Evolutionary conservation across 1,140 invertebrate genomes (phyloP).

Genomic region (Plectrocnemia conspersa): DNA sequence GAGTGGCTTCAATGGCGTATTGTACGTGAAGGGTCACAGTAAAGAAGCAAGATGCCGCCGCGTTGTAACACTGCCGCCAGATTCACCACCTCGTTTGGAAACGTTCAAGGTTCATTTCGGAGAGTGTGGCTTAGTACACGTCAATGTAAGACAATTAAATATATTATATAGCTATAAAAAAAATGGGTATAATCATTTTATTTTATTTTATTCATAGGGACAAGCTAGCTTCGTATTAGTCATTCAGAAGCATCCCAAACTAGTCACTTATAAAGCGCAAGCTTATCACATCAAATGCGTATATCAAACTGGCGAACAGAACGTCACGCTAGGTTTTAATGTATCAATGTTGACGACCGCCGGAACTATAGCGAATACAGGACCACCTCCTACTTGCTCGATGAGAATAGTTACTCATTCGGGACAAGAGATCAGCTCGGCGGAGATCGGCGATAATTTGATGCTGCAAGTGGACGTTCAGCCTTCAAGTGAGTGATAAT

Average conservation of each 20-base stretch:
- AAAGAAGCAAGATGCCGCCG: conserved; percentile 85
- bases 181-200: background rate
- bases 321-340: conserved; percentile 88
- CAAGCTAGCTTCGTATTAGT: conserved; percentile 88
- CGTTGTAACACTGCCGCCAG: conserved; percentile 66
- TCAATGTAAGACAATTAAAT: conserved; percentile 72
- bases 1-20: conserved; percentile 81
- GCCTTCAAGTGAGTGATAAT: conserved; percentile 67
- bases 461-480: conserved; percentile 90
- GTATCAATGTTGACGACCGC: conserved; percentile 93
- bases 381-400: conserved; percentile 85
- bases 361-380: conserved; percentile 91
- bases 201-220: conserved; percentile 55
- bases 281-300: conserved; percentile 93
- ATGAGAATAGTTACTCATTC: conserved; percentile 87
- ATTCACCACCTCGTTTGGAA: conserved; percentile 64
- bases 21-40: conserved; percentile 92
- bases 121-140: conserved; percentile 83
- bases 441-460: conserved; percentile 88
- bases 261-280: conserved; percentile 91
- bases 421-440: conserved; percentile 83
- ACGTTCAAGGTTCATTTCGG: conserved; percentile 90
- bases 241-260: conserved; percentile 91
- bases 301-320: conserved; percentile 90
- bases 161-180: conserved; percentile 1